phyloP scores from a whole-genome alignment of 2,888 invertebrate genomes.

The Troides helena region DNA sequence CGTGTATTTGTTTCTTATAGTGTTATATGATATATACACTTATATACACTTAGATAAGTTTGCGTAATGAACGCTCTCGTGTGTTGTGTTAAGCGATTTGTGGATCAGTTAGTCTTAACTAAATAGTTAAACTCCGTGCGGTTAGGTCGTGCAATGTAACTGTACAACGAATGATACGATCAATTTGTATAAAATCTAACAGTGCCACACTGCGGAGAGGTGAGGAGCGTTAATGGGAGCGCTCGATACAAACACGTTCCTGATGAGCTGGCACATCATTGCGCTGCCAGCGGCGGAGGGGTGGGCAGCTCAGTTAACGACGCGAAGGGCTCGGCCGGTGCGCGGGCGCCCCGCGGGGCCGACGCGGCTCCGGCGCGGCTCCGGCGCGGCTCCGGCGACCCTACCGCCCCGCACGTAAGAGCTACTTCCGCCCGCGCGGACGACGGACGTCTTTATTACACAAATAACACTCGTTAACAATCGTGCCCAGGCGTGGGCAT shows the following conservation, averaged over 20 bases:
- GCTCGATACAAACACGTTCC: constrained; percentile 43
- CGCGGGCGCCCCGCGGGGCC: constrained; percentile 7
- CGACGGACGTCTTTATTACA: constrained; percentile 44
- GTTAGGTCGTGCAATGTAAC: too few species aligned
- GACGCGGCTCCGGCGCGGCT: constrained; percentile 56
- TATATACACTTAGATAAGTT: too few species aligned
- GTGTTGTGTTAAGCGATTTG: too few species aligned
- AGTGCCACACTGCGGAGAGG: not conserved
- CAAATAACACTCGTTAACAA: constrained; percentile 48
- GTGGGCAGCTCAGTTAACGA: constrained; percentile 38
- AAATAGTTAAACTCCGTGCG: too few species aligned
- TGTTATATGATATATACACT: too few species aligned
- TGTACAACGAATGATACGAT: too few species aligned
- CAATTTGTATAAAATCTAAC: not conserved
- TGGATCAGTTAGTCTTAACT: too few species aligned
- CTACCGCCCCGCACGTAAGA: constrained; percentile 6
- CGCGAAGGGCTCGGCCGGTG: constrained; percentile 55
- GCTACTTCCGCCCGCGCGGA: constrained; percentile 26
- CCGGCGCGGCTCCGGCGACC: too few species aligned
- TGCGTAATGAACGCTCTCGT: too few species aligned
- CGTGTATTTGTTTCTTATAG: too few species aligned
- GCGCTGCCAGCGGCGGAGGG: constrained; percentile 33
- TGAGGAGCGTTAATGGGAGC: constrained; percentile 34
- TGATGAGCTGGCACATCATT: constrained; percentile 55
- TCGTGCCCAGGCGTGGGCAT: constrained; percentile 37